Conservation (phyloP, 2,797 vertebrate species). For the Catharus ustulatus region DNA sequence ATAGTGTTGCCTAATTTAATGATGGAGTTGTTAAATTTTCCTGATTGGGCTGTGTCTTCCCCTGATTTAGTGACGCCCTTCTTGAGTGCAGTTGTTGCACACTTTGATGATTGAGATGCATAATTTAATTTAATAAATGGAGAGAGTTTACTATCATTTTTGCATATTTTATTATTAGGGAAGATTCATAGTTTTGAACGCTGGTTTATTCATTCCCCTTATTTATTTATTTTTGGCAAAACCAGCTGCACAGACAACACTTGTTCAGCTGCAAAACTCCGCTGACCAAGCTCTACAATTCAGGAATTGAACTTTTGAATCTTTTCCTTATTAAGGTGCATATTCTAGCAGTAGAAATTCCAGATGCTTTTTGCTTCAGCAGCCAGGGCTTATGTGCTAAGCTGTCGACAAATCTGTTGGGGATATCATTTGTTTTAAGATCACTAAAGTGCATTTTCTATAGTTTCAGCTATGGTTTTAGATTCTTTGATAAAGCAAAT, state of each 20-base stretch:
- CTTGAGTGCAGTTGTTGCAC: constrained; percentile 40
- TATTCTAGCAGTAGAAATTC: constrained; percentile 47
- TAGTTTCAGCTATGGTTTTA: constrained; percentile 67
- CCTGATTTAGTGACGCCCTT: constrained; percentile 46
- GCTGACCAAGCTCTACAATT: constrained; percentile 68
- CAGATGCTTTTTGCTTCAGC: constrained; percentile 61
- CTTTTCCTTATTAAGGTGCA: constrained; percentile 64
- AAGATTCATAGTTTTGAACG: constrained; percentile 65
- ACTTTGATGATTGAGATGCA: constrained; percentile 65
- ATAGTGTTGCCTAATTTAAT: constrained; percentile 40
- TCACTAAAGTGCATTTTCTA: constrained; percentile 63
- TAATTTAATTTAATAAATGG: constrained; percentile 77
- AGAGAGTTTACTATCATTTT: constrained; percentile 70
- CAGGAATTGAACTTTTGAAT: constrained; percentile 54
- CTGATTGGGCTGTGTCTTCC: constrained; percentile 45
- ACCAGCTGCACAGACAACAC: constrained; percentile 57
- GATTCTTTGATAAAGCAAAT: constrained; percentile 73
- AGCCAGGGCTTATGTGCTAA: constrained; percentile 24
- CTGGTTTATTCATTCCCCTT: constrained; percentile 47
- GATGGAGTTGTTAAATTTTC: constrained; percentile 51
- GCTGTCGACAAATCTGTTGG: constrained; percentile 51
- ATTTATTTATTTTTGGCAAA: constrained; percentile 54
- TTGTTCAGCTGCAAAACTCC: constrained; percentile 68
- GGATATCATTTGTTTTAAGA: constrained; percentile 62
- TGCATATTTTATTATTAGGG: constrained; percentile 72